Evolutionary conservation across 1,140 invertebrate species (phyloP).

Genomic region (Mactra quadrangularis): DNA sequence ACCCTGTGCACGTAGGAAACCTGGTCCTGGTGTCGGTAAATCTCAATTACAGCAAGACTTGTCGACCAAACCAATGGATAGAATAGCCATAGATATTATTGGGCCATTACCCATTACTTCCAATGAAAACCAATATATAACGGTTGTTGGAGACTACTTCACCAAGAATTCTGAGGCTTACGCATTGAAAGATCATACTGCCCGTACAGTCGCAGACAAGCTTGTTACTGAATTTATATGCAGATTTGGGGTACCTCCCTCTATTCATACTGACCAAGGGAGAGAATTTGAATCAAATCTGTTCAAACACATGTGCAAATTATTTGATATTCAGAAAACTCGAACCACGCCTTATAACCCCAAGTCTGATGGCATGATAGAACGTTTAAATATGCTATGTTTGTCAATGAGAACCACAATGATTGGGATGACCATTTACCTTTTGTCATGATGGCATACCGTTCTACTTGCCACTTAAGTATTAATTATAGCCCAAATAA

Average conservation of each 20-base stretch:
- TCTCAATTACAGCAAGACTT: conserved; percentile 21
- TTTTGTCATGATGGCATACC: conserved; percentile 24
- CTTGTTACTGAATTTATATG: conserved; percentile 63
- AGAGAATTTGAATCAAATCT: conserved; percentile 66
- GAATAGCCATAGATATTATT: conserved; percentile 24
- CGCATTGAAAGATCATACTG: conserved; percentile 66
- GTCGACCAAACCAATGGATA: not conserved
- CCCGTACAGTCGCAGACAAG: conserved; percentile 70
- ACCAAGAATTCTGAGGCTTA: conserved; percentile 75
- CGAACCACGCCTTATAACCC: conserved; percentile 67
- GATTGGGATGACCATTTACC: conserved; percentile 12
- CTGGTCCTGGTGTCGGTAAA: conserved; percentile 21
- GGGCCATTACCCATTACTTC: conserved; percentile 16
- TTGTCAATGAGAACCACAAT: not conserved
- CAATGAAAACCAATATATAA: conserved; percentile 18
- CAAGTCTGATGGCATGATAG: conserved; percentile 66
- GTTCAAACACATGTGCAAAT: conserved; percentile 63
- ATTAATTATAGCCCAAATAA: not conserved
- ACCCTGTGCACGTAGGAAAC: conserved; percentile 11
- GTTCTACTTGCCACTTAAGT: not conserved
- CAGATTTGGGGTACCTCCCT: conserved; percentile 48
- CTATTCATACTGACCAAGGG: conserved; percentile 73
- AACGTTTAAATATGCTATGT: conserved; percentile 61
- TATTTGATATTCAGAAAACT: conserved; percentile 62
- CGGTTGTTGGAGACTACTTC: conserved; percentile 74